These are phyloP conservation scores for Schizopygopsis pylzovi DNA, from an alignment of 2,797 vertebrate species.

Conservation along the genomic window DNA sequence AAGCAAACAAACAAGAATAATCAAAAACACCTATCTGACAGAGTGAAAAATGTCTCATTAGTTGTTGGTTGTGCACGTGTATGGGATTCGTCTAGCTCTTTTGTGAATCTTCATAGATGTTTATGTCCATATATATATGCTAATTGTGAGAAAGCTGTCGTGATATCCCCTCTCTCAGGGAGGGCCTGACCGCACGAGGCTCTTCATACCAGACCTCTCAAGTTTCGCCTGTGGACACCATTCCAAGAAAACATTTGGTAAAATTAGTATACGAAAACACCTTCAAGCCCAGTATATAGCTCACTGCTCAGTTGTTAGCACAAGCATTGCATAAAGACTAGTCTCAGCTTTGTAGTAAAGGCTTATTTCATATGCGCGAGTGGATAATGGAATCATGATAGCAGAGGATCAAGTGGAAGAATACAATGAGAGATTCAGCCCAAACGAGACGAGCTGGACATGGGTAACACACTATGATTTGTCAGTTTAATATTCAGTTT, in stretches of 20 bases:
- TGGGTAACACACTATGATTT: constrained; percentile 71
- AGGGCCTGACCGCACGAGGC: constrained; percentile 19
- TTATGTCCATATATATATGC: not conserved
- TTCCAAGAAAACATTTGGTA: constrained; percentile 68
- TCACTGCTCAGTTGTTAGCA: constrained; percentile 29
- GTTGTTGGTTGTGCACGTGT: not conserved
- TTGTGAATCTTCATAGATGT: not conserved
- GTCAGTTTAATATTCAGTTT: constrained; percentile 4
- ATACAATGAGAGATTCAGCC: constrained; percentile 59
- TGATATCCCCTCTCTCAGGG: not conserved
- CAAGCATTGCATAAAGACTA: constrained; percentile 21
- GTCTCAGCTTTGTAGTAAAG: constrained; percentile 12
- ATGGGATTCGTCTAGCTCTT: not conserved
- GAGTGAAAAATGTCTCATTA: not conserved
- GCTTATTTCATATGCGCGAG: constrained; percentile 17
- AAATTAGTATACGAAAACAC: constrained; percentile 70
- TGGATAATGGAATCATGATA: constrained; percentile 62
- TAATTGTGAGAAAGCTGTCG: constrained; percentile 3
- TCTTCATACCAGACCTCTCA: constrained; percentile 53
- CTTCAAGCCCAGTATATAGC: constrained; percentile 61
- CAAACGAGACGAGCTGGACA: constrained; percentile 70
- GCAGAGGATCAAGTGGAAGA: constrained; percentile 55
- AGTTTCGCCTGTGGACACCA: constrained; percentile 64
- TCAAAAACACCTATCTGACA: not conserved
- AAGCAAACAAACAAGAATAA: no score